phyloP scores from a whole-genome alignment of 2,113 vertebrate species.

The Crotalus horridus region DNA sequence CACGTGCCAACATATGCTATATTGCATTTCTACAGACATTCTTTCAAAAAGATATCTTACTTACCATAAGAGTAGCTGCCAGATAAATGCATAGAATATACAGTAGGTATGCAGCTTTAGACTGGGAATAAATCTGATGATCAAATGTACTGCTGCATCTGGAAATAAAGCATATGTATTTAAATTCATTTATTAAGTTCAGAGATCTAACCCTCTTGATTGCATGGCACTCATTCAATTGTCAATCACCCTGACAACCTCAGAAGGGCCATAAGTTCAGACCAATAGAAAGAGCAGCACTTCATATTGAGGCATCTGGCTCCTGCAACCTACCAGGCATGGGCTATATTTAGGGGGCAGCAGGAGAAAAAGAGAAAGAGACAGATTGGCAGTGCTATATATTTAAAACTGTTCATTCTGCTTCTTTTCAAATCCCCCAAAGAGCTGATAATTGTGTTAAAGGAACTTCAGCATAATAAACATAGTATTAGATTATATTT shows the following conservation, averaged over 20 bases:
- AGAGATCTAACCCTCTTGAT: slow-evolving; percentile 4
- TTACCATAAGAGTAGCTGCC: neutral
- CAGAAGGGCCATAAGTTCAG: slow-evolving; percentile 46
- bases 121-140: neutral
- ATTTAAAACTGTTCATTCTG: slow-evolving; percentile 3
- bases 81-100: neutral
- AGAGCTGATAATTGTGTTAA: neutral
- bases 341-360: neutral
- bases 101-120: neutral
- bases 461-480: neutral
- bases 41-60: neutral
- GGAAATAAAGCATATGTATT: neutral
- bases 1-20: neutral
- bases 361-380: neutral
- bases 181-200: slow-evolving; percentile 5
- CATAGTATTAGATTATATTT: neutral
- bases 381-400: neutral
- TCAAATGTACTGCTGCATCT: neutral
- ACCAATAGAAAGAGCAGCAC: neutral
- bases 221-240: slow-evolving; percentile 10
- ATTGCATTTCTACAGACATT: neutral
- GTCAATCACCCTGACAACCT: slow-evolving; percentile 14
- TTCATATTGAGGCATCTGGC: neutral
- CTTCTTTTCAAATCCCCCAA: neutral
- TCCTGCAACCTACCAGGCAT: neutral